Base-by-base conservation (phyloP, 2,888 invertebrate species). In the Hyppa rectilinea region DNA sequence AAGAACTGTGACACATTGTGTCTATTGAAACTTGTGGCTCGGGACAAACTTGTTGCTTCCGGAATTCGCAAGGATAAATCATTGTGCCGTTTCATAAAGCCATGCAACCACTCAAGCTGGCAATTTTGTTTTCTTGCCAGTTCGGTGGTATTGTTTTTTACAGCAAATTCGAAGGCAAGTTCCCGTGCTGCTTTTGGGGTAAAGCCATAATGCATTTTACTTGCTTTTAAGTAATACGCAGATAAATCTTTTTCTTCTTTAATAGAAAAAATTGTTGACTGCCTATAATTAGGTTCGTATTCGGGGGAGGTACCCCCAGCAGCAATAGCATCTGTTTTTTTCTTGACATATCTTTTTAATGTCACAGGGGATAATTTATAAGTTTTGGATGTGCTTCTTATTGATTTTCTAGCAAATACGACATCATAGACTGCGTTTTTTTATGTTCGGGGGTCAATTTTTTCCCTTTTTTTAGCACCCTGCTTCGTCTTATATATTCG, bases 131-230 rank as follows among this genome's bases (percentile, higher is more conserved):
- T 29, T 43, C 5, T 10, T 20, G 20, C 59, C 59, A 59, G 12
- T 5, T 59, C 20, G 29, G 12, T 26, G 59, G 43, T 81, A 7
- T 60, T 60, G 45, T 82, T 80, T 53, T 56, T 58, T 78, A 60
- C 55, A 29, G 83, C 87, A 69, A 74, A 82, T 68, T 87, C 76
- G 47, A 47, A 47, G 23, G 47, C 47, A 14, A 88, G 65, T 43
- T 78, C 20, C 70, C 83, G 65, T 43, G 82, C 84, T 61, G 82
- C 75, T 68, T 80, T 84, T 2, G 80, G 77, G 34, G 86, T 82
- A 20, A 87, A 70, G n/a, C 85, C 87, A 72, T 85, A 80, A 55
- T 81, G 62, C 23, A 77, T 55, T 77, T 82, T 79, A 52, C 71
- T 76, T 49, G 78, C 78, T 47, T 43, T 85, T 72, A 62, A 61